Conservation (phyloP, 2,113 vertebrate species). For the Nannospalax galili region DNA sequence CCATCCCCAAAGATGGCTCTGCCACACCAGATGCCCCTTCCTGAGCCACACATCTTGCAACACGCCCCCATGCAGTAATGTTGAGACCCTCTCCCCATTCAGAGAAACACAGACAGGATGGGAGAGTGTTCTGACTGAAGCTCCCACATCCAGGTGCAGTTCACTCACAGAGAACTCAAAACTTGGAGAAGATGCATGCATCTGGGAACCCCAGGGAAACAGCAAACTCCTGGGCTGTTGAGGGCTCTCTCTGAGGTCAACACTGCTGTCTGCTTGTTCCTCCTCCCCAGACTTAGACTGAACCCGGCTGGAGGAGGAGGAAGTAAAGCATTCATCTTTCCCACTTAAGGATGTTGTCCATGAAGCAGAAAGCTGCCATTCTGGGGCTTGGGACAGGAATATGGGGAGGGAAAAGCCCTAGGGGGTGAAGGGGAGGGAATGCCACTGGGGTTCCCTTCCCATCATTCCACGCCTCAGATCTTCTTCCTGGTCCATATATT, state of each 20-base stretch:
- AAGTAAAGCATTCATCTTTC: conserved; percentile 2
- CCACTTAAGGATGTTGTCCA: conserved; percentile 43
- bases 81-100: neutral
- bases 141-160: neutral
- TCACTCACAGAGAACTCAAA: neutral
- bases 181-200: neutral
- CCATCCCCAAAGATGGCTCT: neutral
- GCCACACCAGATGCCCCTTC: neutral
- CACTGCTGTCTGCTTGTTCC: neutral
- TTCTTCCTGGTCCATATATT: neutral
- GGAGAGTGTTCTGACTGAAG: neutral
- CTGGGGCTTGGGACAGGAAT: neutral
- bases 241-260: neutral
- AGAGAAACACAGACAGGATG: neutral
- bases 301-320: conserved; percentile 1
- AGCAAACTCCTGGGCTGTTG: neutral
- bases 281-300: neutral
- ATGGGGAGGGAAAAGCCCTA: neutral
- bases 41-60: neutral
- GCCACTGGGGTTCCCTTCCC: neutral
- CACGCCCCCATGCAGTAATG: neutral
- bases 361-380: neutral
- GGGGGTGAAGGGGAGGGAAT: neutral
- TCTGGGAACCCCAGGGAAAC: neutral
- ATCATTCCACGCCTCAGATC: neutral